phyloP scores from a whole-genome alignment of 1,140 invertebrate species.

The Drosophila pandora region DNA sequence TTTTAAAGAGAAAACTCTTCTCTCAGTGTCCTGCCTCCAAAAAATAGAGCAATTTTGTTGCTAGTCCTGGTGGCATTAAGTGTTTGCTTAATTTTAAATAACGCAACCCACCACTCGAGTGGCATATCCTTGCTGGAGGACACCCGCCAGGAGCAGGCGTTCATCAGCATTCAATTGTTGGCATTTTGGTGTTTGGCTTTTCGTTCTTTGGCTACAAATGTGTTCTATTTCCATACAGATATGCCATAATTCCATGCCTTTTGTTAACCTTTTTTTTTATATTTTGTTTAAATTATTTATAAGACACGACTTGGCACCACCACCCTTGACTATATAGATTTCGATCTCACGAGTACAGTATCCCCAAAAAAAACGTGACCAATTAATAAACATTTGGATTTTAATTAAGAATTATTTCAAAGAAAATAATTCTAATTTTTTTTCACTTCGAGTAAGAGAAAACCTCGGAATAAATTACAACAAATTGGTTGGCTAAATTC shows the following conservation, averaged over 20 bases:
- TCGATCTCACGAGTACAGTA: conserved; percentile 22
- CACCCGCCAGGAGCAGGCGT: conserved; percentile 33
- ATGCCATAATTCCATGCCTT: background rate
- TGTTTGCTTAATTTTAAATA: conserved; percentile 80
- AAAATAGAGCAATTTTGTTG: conserved; percentile 7
- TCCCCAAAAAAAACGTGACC: conserved; percentile 28
- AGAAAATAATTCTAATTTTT: background rate
- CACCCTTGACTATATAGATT: conserved; percentile 11
- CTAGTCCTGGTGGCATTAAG: conserved; percentile 56
- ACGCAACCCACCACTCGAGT: conserved; percentile 23
- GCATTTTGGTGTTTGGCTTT: background rate
- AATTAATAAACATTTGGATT: conserved; percentile 37
- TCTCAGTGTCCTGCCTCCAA: background rate
- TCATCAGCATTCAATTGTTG: conserved; percentile 75
- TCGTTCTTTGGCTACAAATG: conserved; percentile 3
- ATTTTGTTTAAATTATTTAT: background rate
- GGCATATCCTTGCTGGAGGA: conserved; percentile 14
- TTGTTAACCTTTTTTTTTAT: background rate
- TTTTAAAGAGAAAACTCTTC: background rate
- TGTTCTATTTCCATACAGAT: conserved; percentile 23
- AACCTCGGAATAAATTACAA: conserved; percentile 67
- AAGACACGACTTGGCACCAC: background rate
- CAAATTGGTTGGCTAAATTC: conserved; percentile 43
- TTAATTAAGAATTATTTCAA: background rate
- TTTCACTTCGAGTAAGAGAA: background rate